Base-by-base conservation (phyloP, 1,140 invertebrate species). In the Leptinotarsa undecemlineata region DNA sequence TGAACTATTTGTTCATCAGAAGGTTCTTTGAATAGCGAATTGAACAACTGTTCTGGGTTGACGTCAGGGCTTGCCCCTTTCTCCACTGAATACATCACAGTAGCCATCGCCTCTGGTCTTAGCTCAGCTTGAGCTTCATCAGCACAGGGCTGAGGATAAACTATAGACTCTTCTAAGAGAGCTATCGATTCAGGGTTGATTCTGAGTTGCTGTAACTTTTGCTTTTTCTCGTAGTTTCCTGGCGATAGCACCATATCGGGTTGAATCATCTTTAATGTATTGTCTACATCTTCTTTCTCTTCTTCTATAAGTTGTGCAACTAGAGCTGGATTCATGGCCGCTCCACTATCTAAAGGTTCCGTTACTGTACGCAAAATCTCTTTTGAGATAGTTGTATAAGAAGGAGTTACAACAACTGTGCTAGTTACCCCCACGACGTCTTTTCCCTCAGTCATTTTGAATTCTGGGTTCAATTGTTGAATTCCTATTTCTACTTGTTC, bases 41-140 rank as follows among this genome's bases (percentile, higher is more conserved):
- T 77, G 48, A 80, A 82, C 4, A 83, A 61, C 57, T 77, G 78
- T 47, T 77, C 73, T 17, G 82, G 80, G 19, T 74, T 66, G 6
- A 75, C 72, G 13, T 74, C 74, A 13, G 79, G 75, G 4, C 75
- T 70, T 13, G 78, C 74, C 3, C 78, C 81, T 19, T 76, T 77
- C 72, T 83, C 81, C 21, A 79, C 77, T 4, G 77, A 74, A 48
- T 83, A 72, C 77, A 83, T 79, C 19, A 83, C 78, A 21, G 64
- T 68, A 1, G 79, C 82, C 51, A 82, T 71, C 6, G 78, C 75
- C 71, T 83, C 82, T 14, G 82, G 82, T 17, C 75, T 64, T 15
- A 78, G 74, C 68, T 83, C 80, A 13, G 26, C 51, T 51, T 77
- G 69, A 13, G 75, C 76, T 69, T 79, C 79, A 73, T 81, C 81